Evolutionary conservation across 2,797 vertebrate genomes (phyloP).

Genomic region (Enteromius radiatus): DNA sequence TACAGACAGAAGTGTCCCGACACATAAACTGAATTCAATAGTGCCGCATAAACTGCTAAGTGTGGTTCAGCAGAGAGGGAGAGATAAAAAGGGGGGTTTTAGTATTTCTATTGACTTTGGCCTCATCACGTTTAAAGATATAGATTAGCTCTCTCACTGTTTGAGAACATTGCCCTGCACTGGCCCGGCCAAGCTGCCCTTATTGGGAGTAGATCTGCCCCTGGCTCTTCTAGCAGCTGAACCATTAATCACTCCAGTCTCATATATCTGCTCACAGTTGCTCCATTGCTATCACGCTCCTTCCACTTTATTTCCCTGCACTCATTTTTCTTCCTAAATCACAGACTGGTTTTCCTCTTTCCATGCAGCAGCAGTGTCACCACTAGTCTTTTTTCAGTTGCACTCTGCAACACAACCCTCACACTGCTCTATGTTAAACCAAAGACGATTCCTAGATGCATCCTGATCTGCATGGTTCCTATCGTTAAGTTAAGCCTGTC

Average conservation of each 20-base stretch:
- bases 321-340: constrained; percentile 10
- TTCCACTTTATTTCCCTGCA: not conserved
- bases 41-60: not conserved
- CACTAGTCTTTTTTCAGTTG: not conserved
- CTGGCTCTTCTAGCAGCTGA: constrained; percentile 69
- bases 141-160: constrained; percentile 9
- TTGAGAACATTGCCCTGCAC: constrained; percentile 15
- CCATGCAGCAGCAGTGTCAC: not conserved
- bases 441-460: not conserved
- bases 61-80: not conserved
- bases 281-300: constrained; percentile 33
- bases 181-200: constrained; percentile 55
- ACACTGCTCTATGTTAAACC: not conserved
- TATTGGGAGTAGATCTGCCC: constrained; percentile 64
- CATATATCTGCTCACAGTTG: constrained; percentile 66
- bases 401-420: not conserved
- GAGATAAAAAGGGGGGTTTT: not conserved
- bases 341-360: not conserved
- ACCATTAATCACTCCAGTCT: constrained; percentile 65
- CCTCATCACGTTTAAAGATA: constrained; percentile 12
- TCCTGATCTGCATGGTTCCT: constrained; percentile 22
- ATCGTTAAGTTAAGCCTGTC: constrained; percentile 52
- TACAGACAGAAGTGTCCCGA: not conserved
- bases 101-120: constrained; percentile 34
- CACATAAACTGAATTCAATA: not conserved